Evolutionary conservation across 2,797 vertebrate species (phyloP).

Genomic region (Poecilia picta): DNA sequence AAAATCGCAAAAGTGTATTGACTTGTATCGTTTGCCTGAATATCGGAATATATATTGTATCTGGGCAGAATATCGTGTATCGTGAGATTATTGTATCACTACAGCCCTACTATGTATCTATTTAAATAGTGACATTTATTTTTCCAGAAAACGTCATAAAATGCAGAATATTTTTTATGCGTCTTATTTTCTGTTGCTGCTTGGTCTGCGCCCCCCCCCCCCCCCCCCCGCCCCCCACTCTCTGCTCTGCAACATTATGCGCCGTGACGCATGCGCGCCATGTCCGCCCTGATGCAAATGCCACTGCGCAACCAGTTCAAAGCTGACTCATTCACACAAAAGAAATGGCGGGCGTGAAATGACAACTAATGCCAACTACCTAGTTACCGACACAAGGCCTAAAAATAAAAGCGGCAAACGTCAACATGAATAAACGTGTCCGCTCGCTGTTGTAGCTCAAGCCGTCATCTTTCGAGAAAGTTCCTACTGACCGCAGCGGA

Average conservation of each 20-base stretch:
- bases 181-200: constrained; percentile 28
- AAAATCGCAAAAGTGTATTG: too few species aligned
- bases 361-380: neutral
- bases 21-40: too few species aligned
- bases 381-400: neutral
- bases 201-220: constrained; percentile 69
- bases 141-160: neutral
- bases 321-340: constrained; percentile 18
- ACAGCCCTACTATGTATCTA: neutral
- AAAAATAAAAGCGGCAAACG: neutral
- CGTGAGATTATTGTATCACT: too few species aligned
- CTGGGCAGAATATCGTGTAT: too few species aligned
- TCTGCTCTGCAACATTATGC: constrained; percentile 77
- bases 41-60: too few species aligned
- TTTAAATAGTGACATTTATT: neutral
- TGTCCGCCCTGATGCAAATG: constrained; percentile 75
- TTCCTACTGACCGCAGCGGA: constrained; percentile 82
- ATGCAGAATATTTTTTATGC: neutral
- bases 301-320: constrained; percentile 82
- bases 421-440: neutral
- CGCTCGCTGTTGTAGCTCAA: constrained; percentile 17
- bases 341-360: constrained; percentile 21
- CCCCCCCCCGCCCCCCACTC: constrained; percentile 74
- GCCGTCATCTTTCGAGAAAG: constrained; percentile 78
- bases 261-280: constrained; percentile 77